phyloP scores from a whole-genome alignment of 2,888 invertebrate species.

The Isoperla grammatica region DNA sequence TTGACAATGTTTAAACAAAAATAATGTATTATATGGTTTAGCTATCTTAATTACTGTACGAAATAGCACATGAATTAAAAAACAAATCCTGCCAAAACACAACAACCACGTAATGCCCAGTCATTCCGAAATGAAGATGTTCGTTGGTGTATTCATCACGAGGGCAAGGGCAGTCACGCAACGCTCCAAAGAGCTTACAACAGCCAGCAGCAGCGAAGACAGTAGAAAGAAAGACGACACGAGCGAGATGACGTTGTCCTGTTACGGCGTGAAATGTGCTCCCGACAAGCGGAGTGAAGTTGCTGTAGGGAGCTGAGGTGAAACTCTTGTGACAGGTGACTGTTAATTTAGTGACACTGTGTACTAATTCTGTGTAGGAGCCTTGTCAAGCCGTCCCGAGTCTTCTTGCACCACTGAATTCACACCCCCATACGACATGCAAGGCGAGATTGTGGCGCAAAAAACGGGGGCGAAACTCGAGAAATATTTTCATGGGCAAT shows the following conservation, averaged over 20 bases:
- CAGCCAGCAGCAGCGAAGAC: not conserved
- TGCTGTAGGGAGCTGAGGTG: constrained; percentile 29
- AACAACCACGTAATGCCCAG: not conserved
- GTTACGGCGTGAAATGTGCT: constrained; percentile 11
- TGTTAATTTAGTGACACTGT: constrained; percentile 42
- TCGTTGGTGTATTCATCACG: not conserved
- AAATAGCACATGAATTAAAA: no score
- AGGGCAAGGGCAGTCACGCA: no score
- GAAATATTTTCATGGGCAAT: no score
- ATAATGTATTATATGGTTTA: no score
- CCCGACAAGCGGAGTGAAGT: constrained; percentile 14
- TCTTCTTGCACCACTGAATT: no score
- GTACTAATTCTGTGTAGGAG: constrained; percentile 37
- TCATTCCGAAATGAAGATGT: not conserved
- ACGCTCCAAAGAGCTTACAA: no score
- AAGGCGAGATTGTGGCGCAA: constrained; percentile 6
- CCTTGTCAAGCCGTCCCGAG: constrained; percentile 18
- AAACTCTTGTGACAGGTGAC: constrained; percentile 40
- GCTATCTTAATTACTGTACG: no score
- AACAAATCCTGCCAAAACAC: not conserved
- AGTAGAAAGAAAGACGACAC: not conserved
- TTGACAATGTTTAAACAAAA: no score
- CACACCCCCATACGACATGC: not conserved
- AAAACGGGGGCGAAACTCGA: no score
- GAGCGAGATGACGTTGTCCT: constrained; percentile 23